Evolutionary conservation across 1,140 invertebrate species (phyloP).

Genomic region (Fopius arisanus): DNA sequence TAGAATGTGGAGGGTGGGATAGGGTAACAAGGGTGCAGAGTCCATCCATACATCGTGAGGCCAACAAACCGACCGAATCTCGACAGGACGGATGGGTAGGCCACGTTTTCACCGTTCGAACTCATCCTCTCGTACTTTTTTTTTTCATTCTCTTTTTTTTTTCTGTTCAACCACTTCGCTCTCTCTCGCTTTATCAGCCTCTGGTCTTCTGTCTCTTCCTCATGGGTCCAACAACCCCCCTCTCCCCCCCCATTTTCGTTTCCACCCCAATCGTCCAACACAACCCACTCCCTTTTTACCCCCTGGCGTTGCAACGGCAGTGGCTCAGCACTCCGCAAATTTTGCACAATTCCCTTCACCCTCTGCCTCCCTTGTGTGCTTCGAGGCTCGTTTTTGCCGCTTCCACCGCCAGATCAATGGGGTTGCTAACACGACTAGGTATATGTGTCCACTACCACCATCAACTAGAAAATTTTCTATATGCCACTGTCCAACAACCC

Average conservation of each 20-base stretch:
- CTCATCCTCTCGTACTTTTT: constrained; percentile 11
- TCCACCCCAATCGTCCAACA: constrained; percentile 7
- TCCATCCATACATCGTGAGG: constrained; percentile 58
- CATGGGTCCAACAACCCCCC: constrained; percentile 6
- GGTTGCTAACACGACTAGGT: constrained; percentile 64
- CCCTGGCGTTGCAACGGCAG: constrained; percentile 12
- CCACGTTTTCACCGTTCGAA: constrained; percentile 54
- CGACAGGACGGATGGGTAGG: constrained; percentile 57
- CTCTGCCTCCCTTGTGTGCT: constrained; percentile 14
- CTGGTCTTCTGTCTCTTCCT: constrained; percentile 15
- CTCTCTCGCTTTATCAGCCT: too few species aligned
- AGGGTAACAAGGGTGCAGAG: constrained; percentile 42
- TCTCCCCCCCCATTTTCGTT: constrained; percentile 24
- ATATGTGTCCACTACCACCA: constrained; percentile 53
- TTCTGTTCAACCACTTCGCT: too few species aligned
- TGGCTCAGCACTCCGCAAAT: constrained; percentile 63
- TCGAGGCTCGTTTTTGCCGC: constrained; percentile 60
- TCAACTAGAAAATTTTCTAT: constrained; percentile 19
- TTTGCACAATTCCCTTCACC: constrained; percentile 51
- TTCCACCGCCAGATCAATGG: constrained; percentile 64
- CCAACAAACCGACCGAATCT: constrained; percentile 61
- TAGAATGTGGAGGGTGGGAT: constrained; percentile 27
- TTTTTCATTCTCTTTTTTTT: background rate
- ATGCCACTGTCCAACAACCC: constrained; percentile 33
- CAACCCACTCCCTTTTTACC: constrained; percentile 30